Evolutionary conservation across 2,113 vertebrate species (phyloP).

Genomic region (Bungarus multicinctus): DNA sequence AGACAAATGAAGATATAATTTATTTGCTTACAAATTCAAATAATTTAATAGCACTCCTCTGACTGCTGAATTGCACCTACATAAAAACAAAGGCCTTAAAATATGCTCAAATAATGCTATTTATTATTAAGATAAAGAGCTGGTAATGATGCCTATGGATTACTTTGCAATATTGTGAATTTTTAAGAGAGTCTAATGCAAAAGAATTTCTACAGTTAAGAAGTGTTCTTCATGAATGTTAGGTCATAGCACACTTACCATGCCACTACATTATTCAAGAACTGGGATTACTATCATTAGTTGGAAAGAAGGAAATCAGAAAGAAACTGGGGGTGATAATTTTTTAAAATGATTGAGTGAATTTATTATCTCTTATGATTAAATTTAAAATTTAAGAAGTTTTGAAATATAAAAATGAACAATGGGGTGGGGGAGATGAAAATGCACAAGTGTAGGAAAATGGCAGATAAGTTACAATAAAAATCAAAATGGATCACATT

Average conservation of each 20-base stretch:
- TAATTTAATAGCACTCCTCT: constrained; percentile 55
- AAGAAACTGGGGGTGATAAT: background rate
- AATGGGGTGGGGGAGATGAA: no score
- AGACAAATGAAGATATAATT: constrained; percentile 36
- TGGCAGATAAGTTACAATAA: background rate
- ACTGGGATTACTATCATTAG: background rate
- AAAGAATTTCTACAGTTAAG: background rate
- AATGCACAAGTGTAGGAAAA: background rate
- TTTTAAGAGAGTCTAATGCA: background rate
- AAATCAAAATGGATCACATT: background rate
- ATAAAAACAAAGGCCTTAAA: constrained; percentile 46
- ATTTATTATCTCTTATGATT: background rate
- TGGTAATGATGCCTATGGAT: constrained; percentile 2
- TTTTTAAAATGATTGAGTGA: background rate
- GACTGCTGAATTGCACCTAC: constrained; percentile 53
- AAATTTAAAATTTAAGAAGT: background rate
- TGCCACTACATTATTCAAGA: background rate
- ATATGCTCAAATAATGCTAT: constrained; percentile 37
- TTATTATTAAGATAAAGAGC: constrained; percentile 45
- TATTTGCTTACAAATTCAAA: constrained; percentile 55
- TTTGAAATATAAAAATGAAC: background rate
- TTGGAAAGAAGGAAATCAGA: background rate
- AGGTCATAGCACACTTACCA: no score
- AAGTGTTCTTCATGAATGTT: background rate
- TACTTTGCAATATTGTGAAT: background rate